phyloP scores from a whole-genome alignment of 2,888 invertebrate species.

The Apoda limacodes region DNA sequence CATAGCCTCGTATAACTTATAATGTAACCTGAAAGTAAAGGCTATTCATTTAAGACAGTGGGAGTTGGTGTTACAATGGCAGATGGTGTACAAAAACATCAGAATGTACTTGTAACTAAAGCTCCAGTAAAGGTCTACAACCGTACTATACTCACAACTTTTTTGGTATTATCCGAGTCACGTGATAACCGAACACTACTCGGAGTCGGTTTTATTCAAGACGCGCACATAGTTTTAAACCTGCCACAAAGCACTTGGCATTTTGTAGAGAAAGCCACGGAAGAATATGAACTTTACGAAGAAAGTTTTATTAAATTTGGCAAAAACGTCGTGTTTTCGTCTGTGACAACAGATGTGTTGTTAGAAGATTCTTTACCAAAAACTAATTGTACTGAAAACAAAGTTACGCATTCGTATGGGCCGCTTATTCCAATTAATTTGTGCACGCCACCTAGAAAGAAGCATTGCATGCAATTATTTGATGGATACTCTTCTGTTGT shows the following conservation, averaged over 20 bases:
- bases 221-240: conserved; percentile 8
- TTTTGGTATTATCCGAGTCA: conserved; percentile 20
- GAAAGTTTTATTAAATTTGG: conserved; percentile 3
- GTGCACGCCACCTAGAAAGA: background rate
- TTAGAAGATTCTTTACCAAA: background rate
- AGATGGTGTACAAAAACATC: conserved; percentile 10
- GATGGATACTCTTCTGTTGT: background rate
- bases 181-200: conserved; percentile 16
- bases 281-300: conserved; percentile 5
- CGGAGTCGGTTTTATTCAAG: conserved; percentile 19
- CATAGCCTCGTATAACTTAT: conserved; percentile 13
- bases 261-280: conserved; percentile 5
- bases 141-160: conserved; percentile 14
- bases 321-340: background rate
- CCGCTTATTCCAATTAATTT: background rate
- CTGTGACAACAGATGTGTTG: background rate
- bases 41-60: conserved; percentile 6
- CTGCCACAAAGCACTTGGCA: conserved; percentile 9
- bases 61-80: conserved; percentile 12
- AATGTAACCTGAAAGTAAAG: conserved; percentile 5
- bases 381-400: background rate
- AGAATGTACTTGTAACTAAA: conserved; percentile 4
- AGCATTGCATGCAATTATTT: background rate
- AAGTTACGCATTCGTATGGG: background rate
- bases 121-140: conserved; percentile 9